phyloP scores from a whole-genome alignment of 2,888 invertebrate genomes.

The Perizoma flavofasciatum region DNA sequence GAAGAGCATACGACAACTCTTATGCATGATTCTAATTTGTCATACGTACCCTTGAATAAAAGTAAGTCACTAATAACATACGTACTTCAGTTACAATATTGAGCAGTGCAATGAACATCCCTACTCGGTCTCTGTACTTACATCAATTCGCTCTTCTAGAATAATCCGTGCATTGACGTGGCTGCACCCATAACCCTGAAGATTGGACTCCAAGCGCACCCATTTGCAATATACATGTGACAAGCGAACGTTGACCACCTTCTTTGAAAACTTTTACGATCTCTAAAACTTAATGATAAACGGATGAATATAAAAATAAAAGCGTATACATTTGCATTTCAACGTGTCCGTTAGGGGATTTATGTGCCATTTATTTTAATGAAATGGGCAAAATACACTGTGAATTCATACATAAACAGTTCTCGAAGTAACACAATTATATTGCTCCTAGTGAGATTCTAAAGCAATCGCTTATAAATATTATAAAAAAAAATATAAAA shows the following conservation, averaged over 20 bases:
- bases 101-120: slow-evolving; percentile 15
- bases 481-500: background rate
- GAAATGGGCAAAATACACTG: slow-evolving; percentile 1
- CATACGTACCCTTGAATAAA: too few species aligned
- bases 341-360: slow-evolving; percentile 14
- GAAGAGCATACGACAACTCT: too few species aligned
- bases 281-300: slow-evolving; percentile 40
- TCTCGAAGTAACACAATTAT: too few species aligned
- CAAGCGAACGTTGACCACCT: slow-evolving; percentile 45
- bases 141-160: slow-evolving; percentile 56
- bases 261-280: slow-evolving; percentile 46
- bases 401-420: background rate
- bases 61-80: too few species aligned
- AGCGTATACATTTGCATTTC: slow-evolving; percentile 22
- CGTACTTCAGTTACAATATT: background rate
- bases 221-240: slow-evolving; percentile 54
- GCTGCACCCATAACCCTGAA: slow-evolving; percentile 65
- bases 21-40: too few species aligned
- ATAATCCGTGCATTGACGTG: slow-evolving; percentile 78
- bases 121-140: slow-evolving; percentile 14
- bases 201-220: slow-evolving; percentile 56
- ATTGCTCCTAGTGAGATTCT: background rate
- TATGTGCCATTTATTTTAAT: slow-evolving; percentile 25
- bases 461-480: background rate
- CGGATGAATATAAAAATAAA: slow-evolving; percentile 37